Evolutionary conservation across 2,113 vertebrate species (phyloP).

Genomic region (Austrofundulus limnaeus): DNA sequence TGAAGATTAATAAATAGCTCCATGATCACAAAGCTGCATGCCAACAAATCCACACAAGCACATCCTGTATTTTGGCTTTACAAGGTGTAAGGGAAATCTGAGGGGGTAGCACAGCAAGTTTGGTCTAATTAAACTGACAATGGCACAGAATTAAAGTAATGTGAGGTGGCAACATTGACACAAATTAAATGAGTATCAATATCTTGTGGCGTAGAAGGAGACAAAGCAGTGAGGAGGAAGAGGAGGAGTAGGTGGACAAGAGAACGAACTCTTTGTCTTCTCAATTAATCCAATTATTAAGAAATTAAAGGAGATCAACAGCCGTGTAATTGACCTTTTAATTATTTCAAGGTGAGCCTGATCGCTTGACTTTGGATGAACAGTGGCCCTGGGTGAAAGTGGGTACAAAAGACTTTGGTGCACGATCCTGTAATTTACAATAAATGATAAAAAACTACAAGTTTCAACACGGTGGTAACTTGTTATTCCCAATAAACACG

Average conservation of each 20-base stretch:
- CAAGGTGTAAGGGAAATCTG: constrained; percentile 32
- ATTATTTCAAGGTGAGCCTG: constrained; percentile 77
- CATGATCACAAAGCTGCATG: constrained; percentile 34
- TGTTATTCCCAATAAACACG: neutral
- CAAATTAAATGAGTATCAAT: constrained; percentile 56
- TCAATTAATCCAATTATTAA: constrained; percentile 79
- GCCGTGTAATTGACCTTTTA: constrained; percentile 80
- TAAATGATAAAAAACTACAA: constrained; percentile 5
- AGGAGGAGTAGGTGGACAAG: constrained; percentile 71
- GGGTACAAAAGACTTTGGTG: constrained; percentile 1
- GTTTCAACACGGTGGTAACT: neutral
- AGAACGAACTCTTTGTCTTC: constrained; percentile 63
- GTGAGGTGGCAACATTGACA: constrained; percentile 45
- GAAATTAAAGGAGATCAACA: constrained; percentile 78
- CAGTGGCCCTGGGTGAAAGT: neutral
- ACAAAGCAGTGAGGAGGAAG: constrained; percentile 34
- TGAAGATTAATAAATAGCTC: constrained; percentile 12
- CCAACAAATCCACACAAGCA: constrained; percentile 26
- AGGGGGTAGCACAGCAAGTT: constrained; percentile 47
- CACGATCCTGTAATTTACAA: neutral
- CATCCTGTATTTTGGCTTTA: constrained; percentile 44
- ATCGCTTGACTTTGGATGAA: constrained; percentile 63
- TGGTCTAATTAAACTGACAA: constrained; percentile 55
- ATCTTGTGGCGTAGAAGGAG: constrained; percentile 45
- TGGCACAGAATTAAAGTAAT: constrained; percentile 43